Base-by-base conservation (phyloP, 53 echinoderm and acorn worm species). In the Mesocentrotus franciscanus region DNA sequence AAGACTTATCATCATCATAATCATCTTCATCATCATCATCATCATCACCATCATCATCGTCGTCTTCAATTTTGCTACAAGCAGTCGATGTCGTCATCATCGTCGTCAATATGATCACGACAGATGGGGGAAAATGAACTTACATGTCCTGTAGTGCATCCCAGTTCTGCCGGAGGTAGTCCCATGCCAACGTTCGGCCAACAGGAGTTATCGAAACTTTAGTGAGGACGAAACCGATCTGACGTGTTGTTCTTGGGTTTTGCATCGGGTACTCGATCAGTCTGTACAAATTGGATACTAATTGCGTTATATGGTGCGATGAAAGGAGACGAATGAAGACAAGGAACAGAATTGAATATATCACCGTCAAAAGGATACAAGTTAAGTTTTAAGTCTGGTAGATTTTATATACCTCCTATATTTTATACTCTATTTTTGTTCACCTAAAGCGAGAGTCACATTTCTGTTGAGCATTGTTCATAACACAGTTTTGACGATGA, bases 11-110 rank as follows among this genome's bases (percentile, higher is more conserved):
- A 72, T 92, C 92, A 92, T 72, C 92, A 92, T 92, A 39, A 92
- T 72, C 92, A 72, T 92, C 74, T 56, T 72, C 92, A 92, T 92
- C 72, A 92, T 92, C 72, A 71, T 72, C 92, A 92, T 71, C 55
- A 71, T 92, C 92, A 92, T 92, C 92, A 71, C 70, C 72, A 68
- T 56, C 92, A 72, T 92, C 92, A 92, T 70, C 55, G 55, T 71
- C 0, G 71, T 71, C 56, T 71, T 93, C 78, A 92, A 7, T 22
- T 12, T 18, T 7, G 10, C 24, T 20, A 64, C 17, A 22, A 70
- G 8, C 20, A 70, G 20, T 70, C 30, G 13, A 30, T 29, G 13
- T 61, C 30, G 17, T 90, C 61, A 90, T 61, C 90, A 60, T 90
- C 32, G 59, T 90, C 61, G 60, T 56, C 61, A 90, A 26, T 30